Conservation (phyloP, 2,888 invertebrate species). For the Sepiola atlantica region DNA sequence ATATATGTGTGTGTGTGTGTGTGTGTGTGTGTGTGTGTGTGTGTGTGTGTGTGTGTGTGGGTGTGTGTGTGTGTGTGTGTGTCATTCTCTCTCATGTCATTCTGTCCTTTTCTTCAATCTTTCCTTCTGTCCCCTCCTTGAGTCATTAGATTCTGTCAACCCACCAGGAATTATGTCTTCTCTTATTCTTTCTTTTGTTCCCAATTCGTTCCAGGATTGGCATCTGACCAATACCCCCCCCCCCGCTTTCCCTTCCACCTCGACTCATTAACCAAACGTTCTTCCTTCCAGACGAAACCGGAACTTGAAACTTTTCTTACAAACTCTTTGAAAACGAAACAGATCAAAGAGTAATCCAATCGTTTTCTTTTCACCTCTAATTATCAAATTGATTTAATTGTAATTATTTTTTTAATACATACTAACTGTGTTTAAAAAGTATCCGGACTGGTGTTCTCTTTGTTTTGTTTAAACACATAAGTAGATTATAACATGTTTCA, state of each 20-base stretch:
- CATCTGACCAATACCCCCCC: not conserved
- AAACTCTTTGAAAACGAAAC: not conserved
- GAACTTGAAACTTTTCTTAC: not conserved
- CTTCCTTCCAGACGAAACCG: not conserved
- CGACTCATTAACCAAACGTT: not conserved
- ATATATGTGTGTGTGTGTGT: no score
- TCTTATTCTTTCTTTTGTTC: not conserved
- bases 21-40: no score
- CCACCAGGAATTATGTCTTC: not conserved
- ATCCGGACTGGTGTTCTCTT: no score
- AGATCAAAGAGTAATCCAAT: not conserved
- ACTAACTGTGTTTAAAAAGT: no score
- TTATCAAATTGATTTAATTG: not conserved
- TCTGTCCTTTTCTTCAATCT: no score
- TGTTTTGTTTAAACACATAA: no score
- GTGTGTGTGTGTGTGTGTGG: no score
- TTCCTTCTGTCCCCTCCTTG: not conserved
- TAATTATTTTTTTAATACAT: no score
- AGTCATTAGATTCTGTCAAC: not conserved
- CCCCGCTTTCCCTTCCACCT: not conserved
- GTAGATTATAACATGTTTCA: no score
- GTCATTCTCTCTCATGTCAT: no score
- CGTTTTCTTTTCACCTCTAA: not conserved
- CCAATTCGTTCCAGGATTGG: not conserved
- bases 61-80: no score